Base-by-base conservation (phyloP, 2,797 vertebrate species). In the Limosa lapponica region DNA sequence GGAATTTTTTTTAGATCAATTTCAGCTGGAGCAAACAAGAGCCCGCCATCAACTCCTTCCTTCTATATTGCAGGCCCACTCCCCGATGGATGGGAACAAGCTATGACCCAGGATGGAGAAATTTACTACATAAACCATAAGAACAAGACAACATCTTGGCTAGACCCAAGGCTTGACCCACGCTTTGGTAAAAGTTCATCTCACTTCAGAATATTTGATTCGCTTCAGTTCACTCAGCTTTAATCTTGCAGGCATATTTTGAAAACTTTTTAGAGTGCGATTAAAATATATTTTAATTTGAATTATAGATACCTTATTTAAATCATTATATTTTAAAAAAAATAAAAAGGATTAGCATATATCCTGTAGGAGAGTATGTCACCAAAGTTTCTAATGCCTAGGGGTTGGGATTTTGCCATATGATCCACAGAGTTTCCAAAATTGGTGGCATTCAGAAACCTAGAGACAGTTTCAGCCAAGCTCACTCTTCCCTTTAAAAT, bases 51-150 rank as follows among this genome's bases (percentile, higher is more conserved):
- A 97, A 97, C 96, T 97, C 96, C 96, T 98, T 96, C 97, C 87
- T 97, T 97, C 97, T 96, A 96, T 98, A 96, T 98, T 98, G 91
- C 98, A 99, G 99, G 99, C 98, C 98, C 99, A 98, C 99, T 99
- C 96, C 99, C 99, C 97, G 99, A 99, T 75, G 99, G 99, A 98
- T 99, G 99, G 99, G 99, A 99, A 98, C 99, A 99, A 98, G 99
- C 99, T 92, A 98, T 99, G 97, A 99, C 99, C 98, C 98, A 99
- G 98, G 99, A 99, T 97, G 99, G 99, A 97, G 99, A 99, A 98
- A 99, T 99, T 97, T 99, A 99, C 98, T 99, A 99, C 98, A 99
- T 99, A 98, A 99, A 99, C 98, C 99, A 99, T 98, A 99, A 99
- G 98, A 99, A 99, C 98, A 99, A 99, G 98, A 99, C 99, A 96